phyloP scores from a whole-genome alignment of 1,140 invertebrate genomes.

The Macrosteles quadrilineatus region DNA sequence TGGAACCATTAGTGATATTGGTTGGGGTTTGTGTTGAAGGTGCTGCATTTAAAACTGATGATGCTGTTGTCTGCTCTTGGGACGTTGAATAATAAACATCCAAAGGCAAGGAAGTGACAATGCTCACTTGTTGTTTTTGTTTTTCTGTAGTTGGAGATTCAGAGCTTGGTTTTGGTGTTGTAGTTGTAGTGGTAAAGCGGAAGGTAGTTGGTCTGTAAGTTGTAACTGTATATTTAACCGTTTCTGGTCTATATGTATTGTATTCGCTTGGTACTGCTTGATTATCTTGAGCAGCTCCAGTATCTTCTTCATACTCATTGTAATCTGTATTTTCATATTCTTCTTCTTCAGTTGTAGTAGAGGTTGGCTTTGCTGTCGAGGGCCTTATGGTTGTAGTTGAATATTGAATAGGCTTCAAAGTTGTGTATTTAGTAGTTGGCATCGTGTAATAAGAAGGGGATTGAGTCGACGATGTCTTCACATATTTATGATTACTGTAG shows the following conservation, averaged over 20 bases:
- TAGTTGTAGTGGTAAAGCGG: constrained; percentile 12
- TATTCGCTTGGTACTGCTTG: constrained; percentile 4
- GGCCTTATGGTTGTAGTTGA: constrained; percentile 39
- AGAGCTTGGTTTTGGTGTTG: constrained; percentile 24
- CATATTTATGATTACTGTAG: constrained; percentile 62
- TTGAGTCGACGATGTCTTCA: constrained; percentile 49
- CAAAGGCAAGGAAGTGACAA: constrained; percentile 37
- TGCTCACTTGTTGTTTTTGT: constrained; percentile 26
- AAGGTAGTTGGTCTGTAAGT: constrained; percentile 33
- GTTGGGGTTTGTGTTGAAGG: neutral
- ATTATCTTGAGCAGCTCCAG: neutral
- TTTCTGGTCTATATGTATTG: constrained; percentile 9
- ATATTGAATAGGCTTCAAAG: constrained; percentile 18
- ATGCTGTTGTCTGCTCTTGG: neutral
- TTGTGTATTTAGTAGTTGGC: constrained; percentile 32
- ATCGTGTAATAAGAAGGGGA: constrained; percentile 44
- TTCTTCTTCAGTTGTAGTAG: constrained; percentile 46
- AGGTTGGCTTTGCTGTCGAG: constrained; percentile 39
- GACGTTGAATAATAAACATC: constrained; percentile 34
- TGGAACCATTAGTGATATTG: too few species aligned
- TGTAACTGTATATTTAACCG: constrained; percentile 19
- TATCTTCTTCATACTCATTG: constrained; percentile 34
- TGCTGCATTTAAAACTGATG: neutral
- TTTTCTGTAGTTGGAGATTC: constrained; percentile 1
- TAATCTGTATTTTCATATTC: constrained; percentile 39